Conservation (phyloP, 2,797 vertebrate species). For the Thaleichthys pacificus region DNA sequence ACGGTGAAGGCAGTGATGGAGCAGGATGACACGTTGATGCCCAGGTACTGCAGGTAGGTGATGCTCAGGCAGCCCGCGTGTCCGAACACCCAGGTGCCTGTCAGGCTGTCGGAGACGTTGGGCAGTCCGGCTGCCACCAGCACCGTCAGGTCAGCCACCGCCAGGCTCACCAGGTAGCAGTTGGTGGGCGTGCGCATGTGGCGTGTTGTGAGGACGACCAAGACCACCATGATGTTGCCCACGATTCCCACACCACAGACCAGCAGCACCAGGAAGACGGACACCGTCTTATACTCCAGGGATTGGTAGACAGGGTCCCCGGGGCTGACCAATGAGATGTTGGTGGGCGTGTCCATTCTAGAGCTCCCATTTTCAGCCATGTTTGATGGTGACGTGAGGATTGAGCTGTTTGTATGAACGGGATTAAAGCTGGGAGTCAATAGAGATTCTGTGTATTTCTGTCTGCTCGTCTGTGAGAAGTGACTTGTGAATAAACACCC, state of each 20-base stretch:
- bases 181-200: slow-evolving; percentile 84
- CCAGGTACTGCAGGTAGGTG: slow-evolving; percentile 85
- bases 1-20: slow-evolving; percentile 83
- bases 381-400: neutral
- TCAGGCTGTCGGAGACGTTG: slow-evolving; percentile 79
- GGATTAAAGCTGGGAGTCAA: too few species aligned
- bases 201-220: slow-evolving; percentile 78
- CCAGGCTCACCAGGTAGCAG: slow-evolving; percentile 83
- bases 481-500: neutral
- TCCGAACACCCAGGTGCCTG: slow-evolving; percentile 78
- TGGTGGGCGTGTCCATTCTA: slow-evolving; percentile 71
- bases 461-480: neutral
- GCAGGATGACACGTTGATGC: slow-evolving; percentile 84
- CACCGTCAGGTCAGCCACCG: slow-evolving; percentile 80
- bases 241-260: slow-evolving; percentile 78
- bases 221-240: slow-evolving; percentile 82
- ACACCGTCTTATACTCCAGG: slow-evolving; percentile 77
- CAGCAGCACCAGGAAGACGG: slow-evolving; percentile 79
- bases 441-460: neutral
- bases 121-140: slow-evolving; percentile 80
- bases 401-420: slow-evolving; percentile 3
- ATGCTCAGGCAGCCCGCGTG: slow-evolving; percentile 78
- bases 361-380: slow-evolving; percentile 74
- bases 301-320: slow-evolving; percentile 51
- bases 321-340: slow-evolving; percentile 69